Conservation (phyloP, 2,888 invertebrate genomes). For the Atethmia centrago region DNA sequence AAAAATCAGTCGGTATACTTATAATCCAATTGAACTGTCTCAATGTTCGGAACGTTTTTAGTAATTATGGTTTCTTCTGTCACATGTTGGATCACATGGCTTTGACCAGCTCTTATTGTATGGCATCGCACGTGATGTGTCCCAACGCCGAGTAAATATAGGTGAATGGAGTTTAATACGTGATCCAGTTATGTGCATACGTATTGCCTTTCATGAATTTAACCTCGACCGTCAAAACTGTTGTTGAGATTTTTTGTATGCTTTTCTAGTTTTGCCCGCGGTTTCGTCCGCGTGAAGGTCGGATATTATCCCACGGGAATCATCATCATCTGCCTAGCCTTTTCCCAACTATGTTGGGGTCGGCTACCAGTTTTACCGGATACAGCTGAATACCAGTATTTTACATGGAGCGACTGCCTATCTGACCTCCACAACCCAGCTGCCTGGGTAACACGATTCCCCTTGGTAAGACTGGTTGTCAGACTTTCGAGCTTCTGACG, state of each 20-base stretch:
- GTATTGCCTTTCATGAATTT: constrained; percentile 13
- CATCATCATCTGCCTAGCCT: too few relatives aligned
- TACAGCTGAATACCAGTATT: too few relatives aligned
- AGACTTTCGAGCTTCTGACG: too few relatives aligned
- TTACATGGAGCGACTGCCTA: too few relatives aligned
- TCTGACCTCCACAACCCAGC: too few relatives aligned
- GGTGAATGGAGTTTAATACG: constrained; percentile 36
- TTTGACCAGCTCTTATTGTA: constrained; percentile 55
- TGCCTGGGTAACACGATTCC: too few relatives aligned
- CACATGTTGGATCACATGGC: constrained; percentile 64
- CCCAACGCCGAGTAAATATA: constrained; percentile 30
- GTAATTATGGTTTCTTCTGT: constrained; percentile 58
- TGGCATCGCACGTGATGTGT: constrained; percentile 65
- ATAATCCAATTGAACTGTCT: constrained; percentile 61
- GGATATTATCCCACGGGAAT: too few relatives aligned
- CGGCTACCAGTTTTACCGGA: too few relatives aligned
- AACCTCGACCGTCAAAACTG: constrained; percentile 22
- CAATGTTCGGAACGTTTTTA: constrained; percentile 48
- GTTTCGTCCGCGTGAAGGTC: not conserved
- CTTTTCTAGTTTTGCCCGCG: not conserved
- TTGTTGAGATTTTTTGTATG: not conserved
- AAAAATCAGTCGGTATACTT: constrained; percentile 14
- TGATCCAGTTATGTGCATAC: constrained; percentile 52
- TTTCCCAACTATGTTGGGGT: too few relatives aligned
- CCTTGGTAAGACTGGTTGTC: too few relatives aligned